Conservation (phyloP, 2,888 invertebrate species). For the Disparrhopalites patrizii region DNA sequence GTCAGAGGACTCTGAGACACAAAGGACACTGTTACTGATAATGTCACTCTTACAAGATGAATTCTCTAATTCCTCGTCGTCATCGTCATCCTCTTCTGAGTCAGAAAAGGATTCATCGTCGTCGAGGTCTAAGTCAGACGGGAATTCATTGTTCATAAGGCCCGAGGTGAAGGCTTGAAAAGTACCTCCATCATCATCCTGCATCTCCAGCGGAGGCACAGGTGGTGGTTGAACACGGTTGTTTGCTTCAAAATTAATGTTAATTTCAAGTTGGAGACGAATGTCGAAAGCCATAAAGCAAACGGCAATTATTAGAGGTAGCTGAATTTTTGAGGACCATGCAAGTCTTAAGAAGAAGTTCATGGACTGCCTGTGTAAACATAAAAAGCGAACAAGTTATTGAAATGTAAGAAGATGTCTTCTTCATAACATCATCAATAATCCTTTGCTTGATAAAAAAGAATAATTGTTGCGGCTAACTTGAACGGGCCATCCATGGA, state of each 20-base stretch:
- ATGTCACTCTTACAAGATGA: no score
- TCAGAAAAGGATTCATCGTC: not conserved
- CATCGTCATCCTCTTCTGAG: not conserved
- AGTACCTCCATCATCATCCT: not conserved
- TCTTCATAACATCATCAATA: no score
- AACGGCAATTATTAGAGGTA: constrained; percentile 64
- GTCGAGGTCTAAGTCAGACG: not conserved
- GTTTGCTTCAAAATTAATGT: constrained; percentile 48
- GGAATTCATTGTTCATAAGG: no score
- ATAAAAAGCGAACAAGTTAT: no score
- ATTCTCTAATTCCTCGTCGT: no score
- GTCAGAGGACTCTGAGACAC: no score
- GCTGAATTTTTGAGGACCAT: constrained; percentile 64
- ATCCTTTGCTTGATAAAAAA: not conserved
- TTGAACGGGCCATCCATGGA: not conserved
- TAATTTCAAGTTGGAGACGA: constrained; percentile 65
- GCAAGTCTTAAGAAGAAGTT: constrained; percentile 67
- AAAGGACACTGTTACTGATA: no score
- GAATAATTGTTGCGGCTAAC: not conserved
- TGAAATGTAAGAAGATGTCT: no score
- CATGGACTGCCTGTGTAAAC: constrained; percentile 54
- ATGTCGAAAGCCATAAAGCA: constrained; percentile 65
- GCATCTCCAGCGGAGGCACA: not conserved
- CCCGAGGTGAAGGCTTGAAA: no score
- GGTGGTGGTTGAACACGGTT: constrained; percentile 12